Evolutionary conservation across 2,888 invertebrate genomes (phyloP).

Genomic region (Zygothrica quintamaculata): DNA sequence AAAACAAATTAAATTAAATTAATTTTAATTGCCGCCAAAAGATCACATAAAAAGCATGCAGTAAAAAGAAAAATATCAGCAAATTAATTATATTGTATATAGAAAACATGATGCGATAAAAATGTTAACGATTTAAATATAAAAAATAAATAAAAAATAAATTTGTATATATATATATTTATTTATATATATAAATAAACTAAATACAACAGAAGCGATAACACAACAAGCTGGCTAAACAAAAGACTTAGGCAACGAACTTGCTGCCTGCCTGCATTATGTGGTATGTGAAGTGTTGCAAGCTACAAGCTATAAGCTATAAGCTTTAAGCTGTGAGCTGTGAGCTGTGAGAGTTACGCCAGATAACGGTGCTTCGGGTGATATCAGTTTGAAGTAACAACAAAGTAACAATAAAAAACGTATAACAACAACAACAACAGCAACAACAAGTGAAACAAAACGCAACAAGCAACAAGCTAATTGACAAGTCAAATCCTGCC

Average conservation of each 20-base stretch:
- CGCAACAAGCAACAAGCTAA: slow-evolving; percentile 71
- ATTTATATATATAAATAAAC: slow-evolving; percentile 16
- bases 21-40: slow-evolving; percentile 75
- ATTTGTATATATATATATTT: slow-evolving; percentile 12
- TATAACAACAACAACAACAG: slow-evolving; percentile 10
- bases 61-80: slow-evolving; percentile 72
- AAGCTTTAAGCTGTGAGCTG: slow-evolving; percentile 20
- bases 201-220: slow-evolving; percentile 48
- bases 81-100: slow-evolving; percentile 77
- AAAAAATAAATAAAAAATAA: slow-evolving; percentile 36
- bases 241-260: slow-evolving; percentile 80
- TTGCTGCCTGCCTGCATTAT: slow-evolving; percentile 49
- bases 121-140: slow-evolving; percentile 64
- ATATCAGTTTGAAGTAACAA: slow-evolving; percentile 56
- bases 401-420: slow-evolving; percentile 7
- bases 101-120: slow-evolving; percentile 71
- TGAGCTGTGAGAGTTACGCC: slow-evolving; percentile 46
- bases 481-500: slow-evolving; percentile 81
- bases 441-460: slow-evolving; percentile 37
- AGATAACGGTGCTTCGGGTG: slow-evolving; percentile 71
- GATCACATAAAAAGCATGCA: slow-evolving; percentile 75
- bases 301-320: not conserved
- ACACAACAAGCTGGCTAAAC: slow-evolving; percentile 44
- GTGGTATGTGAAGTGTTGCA: slow-evolving; percentile 13
- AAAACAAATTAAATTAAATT: slow-evolving; percentile 77